Percentiles rank a stretch among this genome's conserved stretches.
Evolutionary conservation across 2,888 invertebrate genomes (phyloP).

Genomic region (Glyphotaelius pellucidus): DNA sequence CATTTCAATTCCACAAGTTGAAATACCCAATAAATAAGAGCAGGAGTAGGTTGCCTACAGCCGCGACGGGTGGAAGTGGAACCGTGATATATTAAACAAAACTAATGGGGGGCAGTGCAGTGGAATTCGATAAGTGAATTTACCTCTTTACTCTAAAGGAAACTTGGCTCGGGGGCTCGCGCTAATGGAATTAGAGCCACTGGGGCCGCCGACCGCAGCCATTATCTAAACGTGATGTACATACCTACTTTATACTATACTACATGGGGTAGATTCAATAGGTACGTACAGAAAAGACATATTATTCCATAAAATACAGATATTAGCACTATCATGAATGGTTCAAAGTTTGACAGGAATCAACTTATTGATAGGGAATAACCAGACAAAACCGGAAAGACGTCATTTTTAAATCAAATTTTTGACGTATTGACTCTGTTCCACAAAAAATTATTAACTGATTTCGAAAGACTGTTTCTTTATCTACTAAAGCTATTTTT

Average conservation of each 20-base stretch:
- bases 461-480: too few species aligned
- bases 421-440: too few species aligned
- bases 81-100: slow-evolving; percentile 26
- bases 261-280: not conserved
- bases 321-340: not conserved
- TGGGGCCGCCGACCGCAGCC: slow-evolving; percentile 59
- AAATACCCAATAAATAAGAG: not conserved
- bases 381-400: too few species aligned
- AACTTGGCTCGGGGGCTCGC: slow-evolving; percentile 28
- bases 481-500: too few species aligned
- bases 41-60: not conserved
- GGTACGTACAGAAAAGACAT: not conserved
- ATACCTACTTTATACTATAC: not conserved
- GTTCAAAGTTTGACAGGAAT: too few species aligned
- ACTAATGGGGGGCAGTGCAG: slow-evolving; percentile 31
- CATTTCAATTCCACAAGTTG: not conserved
- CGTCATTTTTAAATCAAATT: too few species aligned
- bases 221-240: slow-evolving; percentile 51
- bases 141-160: slow-evolving; percentile 32
- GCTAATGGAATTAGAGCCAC: slow-evolving; percentile 65
- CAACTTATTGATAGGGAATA: too few species aligned
- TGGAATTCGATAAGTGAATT: slow-evolving; percentile 53
- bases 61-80: not conserved
- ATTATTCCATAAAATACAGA: not conserved
- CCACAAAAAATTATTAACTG: too few species aligned